Base-by-base conservation (phyloP, 2,888 invertebrate species). In the Timandra comae region DNA sequence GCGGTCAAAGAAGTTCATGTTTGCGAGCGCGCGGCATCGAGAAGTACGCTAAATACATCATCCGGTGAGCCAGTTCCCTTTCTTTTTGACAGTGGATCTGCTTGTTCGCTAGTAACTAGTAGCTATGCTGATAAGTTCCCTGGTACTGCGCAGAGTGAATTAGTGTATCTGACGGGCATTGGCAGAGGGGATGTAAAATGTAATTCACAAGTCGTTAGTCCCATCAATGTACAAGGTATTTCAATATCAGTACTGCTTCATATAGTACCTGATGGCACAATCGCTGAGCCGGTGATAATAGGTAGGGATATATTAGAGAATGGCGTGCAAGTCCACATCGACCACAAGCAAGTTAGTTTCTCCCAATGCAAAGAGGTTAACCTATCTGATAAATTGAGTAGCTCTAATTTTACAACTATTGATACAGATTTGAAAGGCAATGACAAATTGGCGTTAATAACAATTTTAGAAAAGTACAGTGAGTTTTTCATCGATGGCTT, bases 401-500 rank as follows among this genome's bases (percentile, higher is more conserved):
- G 7, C 7, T 19, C 7, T 5, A 7, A 19, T 19, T 19, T 19
- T 19, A 19, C 4, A n/a, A n/a, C n/a, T n/a, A n/a, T n/a, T n/a
- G n/a, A n/a, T n/a, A n/a, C n/a, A n/a, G n/a, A n/a, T n/a, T 19
- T 19, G 3, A 19, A 19, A 5, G 3, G 19, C 19, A 19, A 7
- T 19, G 19, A 19, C 4, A 19, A 19, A 7, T 3, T 5, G 7
- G 4, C 4, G 7, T 7, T 19, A 7, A 5, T 19, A 3, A 7
- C 3, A 5, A 19, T 19, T 7, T 7, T 19, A 7, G 19, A 7
- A 3, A 19, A 19, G 7, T 19, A 19, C 7, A 7, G 19, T 19
- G 19, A 19, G 19, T 19, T 5, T 5, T 50, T 50, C 12, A 42
- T 50, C 33, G 47, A 54, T 27, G 50, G 49, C 10, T n/a, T n/a